Evolutionary conservation across 2,113 vertebrate species (phyloP), one percentile per base, ranked within the genome.

Genomic region (Ageneiosus marmoratus): DNA sequence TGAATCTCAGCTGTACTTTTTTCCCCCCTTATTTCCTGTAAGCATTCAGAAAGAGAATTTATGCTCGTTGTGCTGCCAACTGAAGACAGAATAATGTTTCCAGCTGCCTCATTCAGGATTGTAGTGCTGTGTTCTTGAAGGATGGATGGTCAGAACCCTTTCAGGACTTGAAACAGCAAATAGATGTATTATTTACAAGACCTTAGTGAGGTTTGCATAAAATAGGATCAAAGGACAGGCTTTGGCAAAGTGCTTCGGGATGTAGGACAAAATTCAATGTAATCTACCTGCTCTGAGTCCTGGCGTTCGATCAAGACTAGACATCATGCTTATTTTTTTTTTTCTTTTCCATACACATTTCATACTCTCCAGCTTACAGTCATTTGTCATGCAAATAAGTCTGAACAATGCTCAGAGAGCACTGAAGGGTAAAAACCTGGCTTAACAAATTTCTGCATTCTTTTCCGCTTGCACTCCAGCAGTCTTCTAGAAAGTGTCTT

Each of bases 401-500:
- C n/a, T 20, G 27, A 60, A 27, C 18, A 32, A 48, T 51, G 69
- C 53, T 56, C 53, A 46, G 51, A 20, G 34, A 32, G 53, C 53
- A 46, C 10, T n/a, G 37, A 70, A 53, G 16, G 27, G 20, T 8
- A 20, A 50, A 74, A 74, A 60, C 55, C 58, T 27, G 53, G 76
- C 37, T 48, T 32, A 32, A 63, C 44, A 50, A 63, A 79, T 79
- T 62, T 67, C 27, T 27, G 44, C 60, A 24, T 75, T 67, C 15
- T 13, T 83, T 44, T 56, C 29, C 20, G 4, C 50, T 32, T 27
- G 82, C 63, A 72, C 46, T 65, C 44, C 55, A 16, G 75, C 75
- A 44, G 75, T 60, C 73, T 76, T 76, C 18, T 22, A 34, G 51
- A 76, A 76, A 76, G 73, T 60, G 76, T 60, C 76, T 78, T 78